Evolutionary conservation across 1,140 invertebrate species (phyloP).

Genomic region (Oryctes rhinoceros): DNA sequence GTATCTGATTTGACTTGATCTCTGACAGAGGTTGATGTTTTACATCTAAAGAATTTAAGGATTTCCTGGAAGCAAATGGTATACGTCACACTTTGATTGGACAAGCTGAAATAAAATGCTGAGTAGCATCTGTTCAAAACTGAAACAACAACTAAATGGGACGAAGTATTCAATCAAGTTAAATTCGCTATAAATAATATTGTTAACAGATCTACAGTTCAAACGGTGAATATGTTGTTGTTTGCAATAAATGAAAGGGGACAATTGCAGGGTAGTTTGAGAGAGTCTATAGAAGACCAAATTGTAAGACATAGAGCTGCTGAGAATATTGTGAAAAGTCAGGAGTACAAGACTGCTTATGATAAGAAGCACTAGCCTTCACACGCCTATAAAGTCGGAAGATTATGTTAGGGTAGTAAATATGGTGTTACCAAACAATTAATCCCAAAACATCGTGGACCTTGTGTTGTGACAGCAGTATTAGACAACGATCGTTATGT

Average conservation of each 20-base stretch:
- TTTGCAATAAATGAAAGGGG: conserved; percentile 46
- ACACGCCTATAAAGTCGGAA: conserved; percentile 38
- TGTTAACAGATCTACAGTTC: conserved; percentile 45
- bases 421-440: conserved; percentile 45
- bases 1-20: too few relatives aligned
- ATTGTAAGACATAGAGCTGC: conserved; percentile 4
- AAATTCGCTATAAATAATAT: conserved; percentile 53
- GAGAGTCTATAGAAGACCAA: conserved; percentile 17
- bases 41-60: conserved; percentile 48
- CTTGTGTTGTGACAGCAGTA: conserved; percentile 47
- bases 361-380: conserved; percentile 37
- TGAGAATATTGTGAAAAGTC: conserved; percentile 39
- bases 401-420: conserved; percentile 41
- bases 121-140: too few relatives aligned
- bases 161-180: conserved; percentile 44
- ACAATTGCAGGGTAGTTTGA: conserved; percentile 31
- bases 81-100: too few relatives aligned
- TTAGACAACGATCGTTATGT: conserved; percentile 53
- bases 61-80: conserved; percentile 51
- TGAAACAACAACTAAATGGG: conserved; percentile 48
- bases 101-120: conserved; percentile 49
- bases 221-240: conserved; percentile 48
- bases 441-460: conserved; percentile 43
- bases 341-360: conserved; percentile 36
- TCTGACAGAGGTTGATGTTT: conserved; percentile 52